phyloP scores from a whole-genome alignment of 2,797 vertebrate genomes.

The Threskiornis aethiopicus region DNA sequence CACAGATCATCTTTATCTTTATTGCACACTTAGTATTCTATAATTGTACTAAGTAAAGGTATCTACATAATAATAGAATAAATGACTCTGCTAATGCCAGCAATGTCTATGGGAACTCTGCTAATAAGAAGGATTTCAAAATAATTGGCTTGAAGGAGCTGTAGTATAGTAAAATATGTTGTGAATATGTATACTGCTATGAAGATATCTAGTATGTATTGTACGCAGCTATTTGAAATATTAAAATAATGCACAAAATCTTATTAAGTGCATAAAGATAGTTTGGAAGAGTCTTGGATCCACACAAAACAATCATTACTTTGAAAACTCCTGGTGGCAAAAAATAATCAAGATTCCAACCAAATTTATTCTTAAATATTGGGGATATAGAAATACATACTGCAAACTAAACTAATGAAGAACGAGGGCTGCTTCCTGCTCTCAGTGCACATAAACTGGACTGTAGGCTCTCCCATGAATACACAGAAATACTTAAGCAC shows the following conservation, averaged over 20 bases:
- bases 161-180: neutral
- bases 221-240: neutral
- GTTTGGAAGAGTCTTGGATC: neutral
- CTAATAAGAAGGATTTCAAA: neutral
- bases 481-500: slow-evolving; percentile 2
- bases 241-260: neutral
- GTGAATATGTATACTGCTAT: neutral
- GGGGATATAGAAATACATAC: neutral
- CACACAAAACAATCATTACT: neutral
- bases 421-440: neutral
- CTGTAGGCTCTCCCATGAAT: neutral
- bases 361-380: neutral
- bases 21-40: neutral
- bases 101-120: neutral
- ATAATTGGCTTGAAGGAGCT: neutral
- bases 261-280: neutral
- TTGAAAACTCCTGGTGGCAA: neutral
- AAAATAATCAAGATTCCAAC: neutral
- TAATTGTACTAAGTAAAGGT: neutral
- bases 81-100: neutral
- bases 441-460: neutral
- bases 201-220: neutral
- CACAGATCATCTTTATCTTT: neutral
- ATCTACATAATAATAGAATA: neutral
- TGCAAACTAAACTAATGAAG: neutral